phyloP scores from a whole-genome alignment of 53 echinoderm and acorn worm species.

The Henricia sp. region DNA sequence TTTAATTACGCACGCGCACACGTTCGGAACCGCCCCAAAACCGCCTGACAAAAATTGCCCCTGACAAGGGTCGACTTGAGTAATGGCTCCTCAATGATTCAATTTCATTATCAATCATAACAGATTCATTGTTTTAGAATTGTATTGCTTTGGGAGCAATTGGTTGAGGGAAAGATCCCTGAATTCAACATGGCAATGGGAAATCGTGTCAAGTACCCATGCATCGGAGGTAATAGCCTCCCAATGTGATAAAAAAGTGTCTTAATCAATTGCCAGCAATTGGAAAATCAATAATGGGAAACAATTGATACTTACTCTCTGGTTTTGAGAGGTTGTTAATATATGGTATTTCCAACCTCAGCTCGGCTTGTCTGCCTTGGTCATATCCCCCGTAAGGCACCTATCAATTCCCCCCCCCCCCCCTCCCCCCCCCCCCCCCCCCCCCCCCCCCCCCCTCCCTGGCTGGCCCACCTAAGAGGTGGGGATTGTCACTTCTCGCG shows the following conservation, averaged over 20 bases:
- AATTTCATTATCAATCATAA: neutral
- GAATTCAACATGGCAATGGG: conserved; percentile 13
- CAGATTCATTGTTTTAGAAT: neutral
- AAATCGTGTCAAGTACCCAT: neutral
- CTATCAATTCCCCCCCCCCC: too few species aligned
- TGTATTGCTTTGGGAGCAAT: neutral
- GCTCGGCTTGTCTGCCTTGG: too few species aligned
- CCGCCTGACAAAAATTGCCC: conserved; percentile 48
- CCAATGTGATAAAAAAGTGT: conserved; percentile 18
- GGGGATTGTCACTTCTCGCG: too few species aligned
- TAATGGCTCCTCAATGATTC: neutral
- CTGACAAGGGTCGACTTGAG: neutral
- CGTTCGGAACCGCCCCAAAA: too few species aligned
- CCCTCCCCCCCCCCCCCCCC: too few species aligned
- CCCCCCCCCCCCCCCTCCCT: too few species aligned
- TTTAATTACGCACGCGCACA: too few species aligned
- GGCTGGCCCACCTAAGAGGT: too few species aligned
- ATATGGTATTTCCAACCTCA: too few species aligned
- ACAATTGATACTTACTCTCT: too few species aligned
- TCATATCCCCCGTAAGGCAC: too few species aligned
- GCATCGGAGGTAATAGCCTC: conserved; percentile 3
- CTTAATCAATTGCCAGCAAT: conserved; percentile 8
- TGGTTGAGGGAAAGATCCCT: neutral
- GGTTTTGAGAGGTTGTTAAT: too few species aligned
- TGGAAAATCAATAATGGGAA: neutral